Conservation (phyloP, 2,888 invertebrate genomes). For the Trachelus tabidus region DNA sequence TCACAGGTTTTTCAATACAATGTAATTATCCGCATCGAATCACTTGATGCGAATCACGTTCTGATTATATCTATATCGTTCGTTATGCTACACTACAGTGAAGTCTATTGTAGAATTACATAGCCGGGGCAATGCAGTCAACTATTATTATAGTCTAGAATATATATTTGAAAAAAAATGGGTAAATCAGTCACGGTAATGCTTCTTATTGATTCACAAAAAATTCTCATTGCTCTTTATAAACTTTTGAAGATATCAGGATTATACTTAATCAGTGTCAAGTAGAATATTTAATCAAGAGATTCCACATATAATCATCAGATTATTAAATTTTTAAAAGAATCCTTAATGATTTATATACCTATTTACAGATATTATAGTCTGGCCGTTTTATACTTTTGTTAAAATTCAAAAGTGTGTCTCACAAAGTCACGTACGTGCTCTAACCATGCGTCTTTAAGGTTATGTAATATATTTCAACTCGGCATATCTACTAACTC, state of each 20-base stretch:
- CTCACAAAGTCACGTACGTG: neutral
- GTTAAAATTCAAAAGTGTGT: neutral
- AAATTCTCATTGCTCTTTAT: neutral
- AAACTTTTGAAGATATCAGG: neutral
- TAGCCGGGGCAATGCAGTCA: neutral
- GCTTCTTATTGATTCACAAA: neutral
- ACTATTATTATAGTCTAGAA: neutral
- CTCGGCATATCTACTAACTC: neutral
- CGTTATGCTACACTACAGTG: neutral
- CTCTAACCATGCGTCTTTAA: neutral
- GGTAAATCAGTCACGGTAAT: neutral
- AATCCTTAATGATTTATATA: neutral
- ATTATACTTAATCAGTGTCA: neutral
- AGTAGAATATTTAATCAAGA: neutral
- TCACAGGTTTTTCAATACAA: neutral
- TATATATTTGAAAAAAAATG: neutral
- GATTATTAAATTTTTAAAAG: neutral
- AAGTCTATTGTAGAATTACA: neutral
- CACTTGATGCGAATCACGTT: neutral
- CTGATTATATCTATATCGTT: neutral
- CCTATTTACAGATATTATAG: neutral
- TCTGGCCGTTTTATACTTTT: neutral
- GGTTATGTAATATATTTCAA: neutral
- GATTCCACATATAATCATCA: neutral
- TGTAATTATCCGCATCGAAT: neutral